Evolutionary conservation across 2,797 vertebrate genomes (phyloP), one percentile per base, ranked within the genome.

Genomic region (Spatula versicolor): DNA sequence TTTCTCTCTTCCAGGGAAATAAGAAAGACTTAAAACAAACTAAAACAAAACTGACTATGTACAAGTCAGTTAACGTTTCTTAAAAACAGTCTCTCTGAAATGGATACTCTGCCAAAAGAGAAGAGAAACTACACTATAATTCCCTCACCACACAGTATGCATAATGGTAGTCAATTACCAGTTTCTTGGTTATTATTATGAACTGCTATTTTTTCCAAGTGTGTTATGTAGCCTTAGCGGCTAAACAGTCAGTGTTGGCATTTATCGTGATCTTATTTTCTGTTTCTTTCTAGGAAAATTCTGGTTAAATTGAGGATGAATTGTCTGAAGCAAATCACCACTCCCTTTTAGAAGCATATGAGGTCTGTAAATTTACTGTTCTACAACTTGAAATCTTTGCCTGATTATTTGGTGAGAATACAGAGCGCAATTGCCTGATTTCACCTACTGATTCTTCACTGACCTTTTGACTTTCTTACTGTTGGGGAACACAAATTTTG

Each of bases 401-500:
- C 15, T 74, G 54, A 75, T 92, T 76, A 52, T 93, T 73, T 90
- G 63, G 30, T 88, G 75, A 71, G 56, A 79, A 60, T 60, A 45
- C 35, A 10, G 0, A 0, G 31, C 9, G 2, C 6, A 67, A 73
- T 11, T 54, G 35, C n/a, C 69, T 74, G 79, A 69, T 90, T 90
- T 84, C 84, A 71, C 79, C 83, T 56, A 68, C 79, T 1, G 1
- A 2, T 88, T 91, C 69, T 80, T 81, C 54, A 4, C 31, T 75
- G 92, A 78, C 90, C 78, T 93, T 62, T 71, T 55, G 48, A 11
- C 88, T 94, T 66, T 58, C 31, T 58, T 22, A 13, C 71, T 92
- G 82, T 85, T 77, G 59, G 7, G 45, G 35, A 60, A 68, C 94
- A 96, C 88, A 87, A 80, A 91, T 93, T 66, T 76, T 87, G 75